Conservation (phyloP, 2,113 vertebrate genomes). For the Cyanoderma ruficeps region DNA sequence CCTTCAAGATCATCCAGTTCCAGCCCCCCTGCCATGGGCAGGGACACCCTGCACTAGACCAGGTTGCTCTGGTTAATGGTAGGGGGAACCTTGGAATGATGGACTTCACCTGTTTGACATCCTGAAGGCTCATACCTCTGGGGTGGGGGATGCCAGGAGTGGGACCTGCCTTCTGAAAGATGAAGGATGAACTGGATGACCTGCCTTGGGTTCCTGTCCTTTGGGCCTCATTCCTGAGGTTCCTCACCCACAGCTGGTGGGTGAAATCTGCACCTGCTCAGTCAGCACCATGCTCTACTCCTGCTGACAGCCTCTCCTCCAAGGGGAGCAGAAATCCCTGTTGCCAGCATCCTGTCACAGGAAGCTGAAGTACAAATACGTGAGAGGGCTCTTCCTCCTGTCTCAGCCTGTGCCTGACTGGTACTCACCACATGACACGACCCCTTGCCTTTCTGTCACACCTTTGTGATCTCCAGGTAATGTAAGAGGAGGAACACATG, state of each 20-base stretch:
- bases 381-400: background rate
- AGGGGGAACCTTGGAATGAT: background rate
- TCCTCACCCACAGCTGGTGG: background rate
- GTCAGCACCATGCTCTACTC: background rate
- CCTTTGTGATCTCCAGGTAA: background rate
- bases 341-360: rapidly evolving
- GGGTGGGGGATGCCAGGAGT: background rate
- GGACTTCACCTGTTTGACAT: background rate
- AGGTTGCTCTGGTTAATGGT: background rate
- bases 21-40: background rate
- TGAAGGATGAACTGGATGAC: background rate
- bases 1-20: background rate
- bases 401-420: background rate
- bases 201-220: background rate
- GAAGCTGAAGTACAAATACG: rapidly evolving
- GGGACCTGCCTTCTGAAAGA: background rate
- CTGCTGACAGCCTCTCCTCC: background rate
- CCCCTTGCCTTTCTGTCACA: background rate
- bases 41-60: background rate
- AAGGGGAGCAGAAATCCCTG: background rate
- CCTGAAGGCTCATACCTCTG: background rate
- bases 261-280: background rate
- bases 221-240: background rate
- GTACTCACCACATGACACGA: background rate
- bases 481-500: rapidly evolving